Conservation (phyloP, 2,888 invertebrate species). For the Drosophila dives region DNA sequence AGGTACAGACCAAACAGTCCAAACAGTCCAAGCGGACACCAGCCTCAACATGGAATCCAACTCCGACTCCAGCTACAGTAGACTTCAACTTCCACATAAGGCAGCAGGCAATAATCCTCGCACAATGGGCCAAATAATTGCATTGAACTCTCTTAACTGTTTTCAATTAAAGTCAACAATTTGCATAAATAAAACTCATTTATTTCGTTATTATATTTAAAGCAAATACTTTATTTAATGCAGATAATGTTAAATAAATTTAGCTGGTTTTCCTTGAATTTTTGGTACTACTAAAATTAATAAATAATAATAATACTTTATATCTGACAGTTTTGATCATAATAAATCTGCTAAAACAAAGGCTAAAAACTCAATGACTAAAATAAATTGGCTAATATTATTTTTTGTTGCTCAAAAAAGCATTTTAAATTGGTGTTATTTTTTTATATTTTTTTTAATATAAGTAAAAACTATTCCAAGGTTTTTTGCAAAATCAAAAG, state of each 20-base stretch:
- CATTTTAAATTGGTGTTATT: neutral
- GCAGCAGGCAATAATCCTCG: conserved; percentile 41
- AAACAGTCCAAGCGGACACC: conserved; percentile 23
- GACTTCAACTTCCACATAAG: conserved; percentile 35
- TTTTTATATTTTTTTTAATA: neutral
- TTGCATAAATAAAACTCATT: neutral
- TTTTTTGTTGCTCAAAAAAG: neutral
- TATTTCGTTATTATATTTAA: neutral
- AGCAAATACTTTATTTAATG: neutral
- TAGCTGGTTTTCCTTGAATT: neutral
- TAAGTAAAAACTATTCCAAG: neutral
- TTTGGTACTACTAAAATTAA: neutral
- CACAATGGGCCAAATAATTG: conserved; percentile 36
- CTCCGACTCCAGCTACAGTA: conserved; percentile 5
- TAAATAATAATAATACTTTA: neutral
- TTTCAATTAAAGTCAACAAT: neutral
- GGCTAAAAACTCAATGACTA: neutral
- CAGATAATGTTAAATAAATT: neutral
- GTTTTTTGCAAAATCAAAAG: neutral
- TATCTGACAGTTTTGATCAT: neutral
- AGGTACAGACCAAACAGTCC: conserved; percentile 33
- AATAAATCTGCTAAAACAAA: neutral
- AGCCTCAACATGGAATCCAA: neutral
- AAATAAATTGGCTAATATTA: neutral
- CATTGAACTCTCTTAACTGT: neutral